Conservation (phyloP, 2,888 invertebrate species). For the Sialis lutaria region DNA sequence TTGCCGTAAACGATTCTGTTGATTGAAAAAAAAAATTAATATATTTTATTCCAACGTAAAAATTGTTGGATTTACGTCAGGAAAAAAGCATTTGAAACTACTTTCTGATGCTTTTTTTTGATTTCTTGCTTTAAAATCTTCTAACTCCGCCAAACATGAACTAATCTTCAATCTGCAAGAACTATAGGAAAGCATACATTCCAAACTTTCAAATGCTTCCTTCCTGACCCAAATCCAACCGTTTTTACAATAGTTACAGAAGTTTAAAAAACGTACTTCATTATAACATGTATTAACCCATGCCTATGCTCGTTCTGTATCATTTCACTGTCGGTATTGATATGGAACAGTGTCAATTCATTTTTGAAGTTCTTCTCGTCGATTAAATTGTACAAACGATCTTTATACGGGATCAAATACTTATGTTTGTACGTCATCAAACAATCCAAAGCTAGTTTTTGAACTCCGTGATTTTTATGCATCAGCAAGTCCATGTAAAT, state of each 20-base stretch:
- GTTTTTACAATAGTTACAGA: not conserved
- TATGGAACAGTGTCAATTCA: conserved; percentile 63
- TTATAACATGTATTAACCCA: conserved; percentile 54
- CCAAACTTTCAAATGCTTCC: too few species aligned
- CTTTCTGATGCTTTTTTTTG: too few species aligned
- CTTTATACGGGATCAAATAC: conserved; percentile 60
- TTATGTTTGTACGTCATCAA: conserved; percentile 72
- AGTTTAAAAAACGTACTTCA: conserved; percentile 22
- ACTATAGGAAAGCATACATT: too few species aligned
- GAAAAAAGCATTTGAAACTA: too few species aligned
- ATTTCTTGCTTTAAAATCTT: too few species aligned
- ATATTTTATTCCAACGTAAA: not conserved
- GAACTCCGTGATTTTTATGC: conserved; percentile 60
- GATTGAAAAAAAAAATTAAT: not conserved
- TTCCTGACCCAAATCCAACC: too few species aligned
- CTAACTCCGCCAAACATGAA: too few species aligned
- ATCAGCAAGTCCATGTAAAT: conserved; percentile 67
- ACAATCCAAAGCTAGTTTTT: conserved; percentile 74
- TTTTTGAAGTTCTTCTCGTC: conserved; percentile 79
- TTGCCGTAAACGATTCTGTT: conserved; percentile 64
- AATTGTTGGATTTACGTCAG: too few species aligned
- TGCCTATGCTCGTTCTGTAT: conserved; percentile 59
- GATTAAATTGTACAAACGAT: conserved; percentile 59
- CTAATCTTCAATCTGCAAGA: too few species aligned
- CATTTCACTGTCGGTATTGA: conserved; percentile 49